Base-by-base conservation (phyloP, 1,140 invertebrate species). In the Leptonema lineaticorne region DNA sequence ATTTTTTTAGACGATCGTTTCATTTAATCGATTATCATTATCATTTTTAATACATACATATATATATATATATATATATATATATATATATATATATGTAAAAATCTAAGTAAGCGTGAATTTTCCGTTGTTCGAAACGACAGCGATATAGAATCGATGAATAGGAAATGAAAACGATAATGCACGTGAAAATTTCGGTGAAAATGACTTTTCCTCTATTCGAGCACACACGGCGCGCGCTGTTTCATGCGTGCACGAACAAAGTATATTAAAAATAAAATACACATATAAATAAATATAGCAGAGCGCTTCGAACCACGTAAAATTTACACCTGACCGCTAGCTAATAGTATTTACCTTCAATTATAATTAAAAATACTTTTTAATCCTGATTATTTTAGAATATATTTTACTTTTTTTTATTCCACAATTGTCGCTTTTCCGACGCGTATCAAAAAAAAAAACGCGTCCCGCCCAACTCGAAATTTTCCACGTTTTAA, bases 1-100 rank as follows among this genome's bases (percentile, higher is more conserved):
- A n/a, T n/a, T n/a, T n/a, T n/a, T 20, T 68, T 71, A 67, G 66
- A 63, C 56, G 24, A 63, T 67, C 48, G 45, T 26, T 63, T 67
- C n/a, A n/a, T n/a, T n/a, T n/a, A n/a, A n/a, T n/a, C n/a, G n/a
- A n/a, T n/a, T n/a, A n/a, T 70, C 62, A 26, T 53, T 28, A 22
- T 41, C 18, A 48, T 18, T 27, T 60, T 29, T 30, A 63, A 63
- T 24, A 20, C 33, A n/a, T n/a, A n/a, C n/a, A n/a, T n/a, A n/a
- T n/a, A n/a, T n/a, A 22, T 20, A 46, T 37, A 33, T 20, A 65
- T 24, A 26, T 1, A 56, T 24, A 26, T 20, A 26, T 56, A 26
- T 8, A 56, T 60, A 18, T 53, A 53, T 53, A 3, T 18, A 22
- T 53, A 53, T 3, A 16, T 22, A 20, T 9, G 48, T 53, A 22